These are phyloP conservation scores for Ptychobarbus kaznakovi DNA, from an alignment of 2,797 vertebrate genomes.

Conservation along the genomic window DNA sequence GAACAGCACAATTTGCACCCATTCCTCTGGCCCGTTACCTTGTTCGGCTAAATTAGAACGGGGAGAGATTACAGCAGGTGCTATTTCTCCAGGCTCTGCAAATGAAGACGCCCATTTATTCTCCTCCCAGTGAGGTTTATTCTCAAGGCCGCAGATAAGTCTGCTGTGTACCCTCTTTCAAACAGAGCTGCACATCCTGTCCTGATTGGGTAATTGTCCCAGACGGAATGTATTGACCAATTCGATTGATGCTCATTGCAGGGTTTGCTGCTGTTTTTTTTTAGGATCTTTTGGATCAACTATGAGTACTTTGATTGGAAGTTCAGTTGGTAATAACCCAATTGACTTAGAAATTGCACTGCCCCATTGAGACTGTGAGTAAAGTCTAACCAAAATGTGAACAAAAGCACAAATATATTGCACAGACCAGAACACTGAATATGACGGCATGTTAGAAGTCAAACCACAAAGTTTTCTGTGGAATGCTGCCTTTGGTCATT, in stretches of 20 bases:
- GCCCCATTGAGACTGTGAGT: slow-evolving; percentile 63
- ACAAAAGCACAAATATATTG: slow-evolving; percentile 57
- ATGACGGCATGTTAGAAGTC: not conserved
- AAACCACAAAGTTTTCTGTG: not conserved
- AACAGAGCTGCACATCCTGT: slow-evolving; percentile 69
- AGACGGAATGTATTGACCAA: slow-evolving; percentile 74
- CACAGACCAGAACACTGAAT: not conserved
- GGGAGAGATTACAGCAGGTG: slow-evolving; percentile 48
- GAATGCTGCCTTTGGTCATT: not conserved
- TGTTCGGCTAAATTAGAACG: slow-evolving; percentile 56
- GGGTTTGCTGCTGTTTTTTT: slow-evolving; percentile 67
- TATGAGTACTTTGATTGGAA: slow-evolving; percentile 64
- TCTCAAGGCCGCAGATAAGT: slow-evolving; percentile 64
- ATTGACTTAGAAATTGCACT: slow-evolving; percentile 65
- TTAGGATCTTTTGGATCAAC: slow-evolving; percentile 67
- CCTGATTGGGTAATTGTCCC: slow-evolving; percentile 73
- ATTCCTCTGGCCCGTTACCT: not conserved
- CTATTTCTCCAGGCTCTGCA: slow-evolving; percentile 51
- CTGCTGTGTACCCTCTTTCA: slow-evolving; percentile 62
- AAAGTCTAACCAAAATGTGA: slow-evolving; percentile 64
- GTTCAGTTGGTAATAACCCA: slow-evolving; percentile 65
- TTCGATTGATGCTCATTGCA: slow-evolving; percentile 73
- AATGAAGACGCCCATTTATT: slow-evolving; percentile 65
- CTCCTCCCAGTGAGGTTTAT: slow-evolving; percentile 51
- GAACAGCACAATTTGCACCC: slow-evolving; percentile 22